Conservation (phyloP, 2,797 vertebrate species). For the Leucoraja ocellata region DNA sequence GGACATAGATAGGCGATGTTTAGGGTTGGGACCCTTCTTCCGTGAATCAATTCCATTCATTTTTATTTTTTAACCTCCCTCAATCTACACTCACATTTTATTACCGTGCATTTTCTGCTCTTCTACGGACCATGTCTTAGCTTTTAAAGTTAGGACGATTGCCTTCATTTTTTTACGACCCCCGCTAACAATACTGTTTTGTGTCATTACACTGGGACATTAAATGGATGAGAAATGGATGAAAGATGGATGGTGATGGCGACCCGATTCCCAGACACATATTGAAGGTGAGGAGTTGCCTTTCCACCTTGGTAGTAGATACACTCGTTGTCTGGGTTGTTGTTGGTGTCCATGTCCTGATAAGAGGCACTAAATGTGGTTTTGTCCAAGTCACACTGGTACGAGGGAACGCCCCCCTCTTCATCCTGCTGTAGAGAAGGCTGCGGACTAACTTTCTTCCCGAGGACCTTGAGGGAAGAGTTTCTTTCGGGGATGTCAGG, state of each 20-base stretch:
- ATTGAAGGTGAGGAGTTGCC: not conserved
- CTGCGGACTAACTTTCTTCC: slow-evolving; percentile 58
- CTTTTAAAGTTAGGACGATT: not conserved
- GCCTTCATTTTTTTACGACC: not conserved
- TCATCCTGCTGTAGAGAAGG: slow-evolving; percentile 64
- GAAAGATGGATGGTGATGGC: not conserved
- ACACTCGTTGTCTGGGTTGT: slow-evolving; percentile 69
- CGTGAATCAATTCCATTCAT: no score
- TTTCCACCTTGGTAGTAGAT: slow-evolving; percentile 82
- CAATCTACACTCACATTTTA: no score
- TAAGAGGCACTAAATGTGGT: slow-evolving; percentile 81
- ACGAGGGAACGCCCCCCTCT: slow-evolving; percentile 58
- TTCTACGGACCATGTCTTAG: no score
- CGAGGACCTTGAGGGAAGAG: slow-evolving; percentile 72
- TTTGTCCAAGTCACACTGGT: slow-evolving; percentile 63
- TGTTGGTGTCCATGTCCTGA: slow-evolving; percentile 69
- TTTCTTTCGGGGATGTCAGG: slow-evolving; percentile 88
- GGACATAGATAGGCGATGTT: no score
- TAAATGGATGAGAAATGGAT: not conserved
- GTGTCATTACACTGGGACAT: not conserved
- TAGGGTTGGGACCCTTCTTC: no score
- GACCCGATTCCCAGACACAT: slow-evolving; percentile 15
- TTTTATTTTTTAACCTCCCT: no score
- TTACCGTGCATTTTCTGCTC: not conserved
- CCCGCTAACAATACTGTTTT: not conserved